Base-by-base conservation (phyloP, 2,113 vertebrate genomes). In the Shinisaurus crocodilurus region DNA sequence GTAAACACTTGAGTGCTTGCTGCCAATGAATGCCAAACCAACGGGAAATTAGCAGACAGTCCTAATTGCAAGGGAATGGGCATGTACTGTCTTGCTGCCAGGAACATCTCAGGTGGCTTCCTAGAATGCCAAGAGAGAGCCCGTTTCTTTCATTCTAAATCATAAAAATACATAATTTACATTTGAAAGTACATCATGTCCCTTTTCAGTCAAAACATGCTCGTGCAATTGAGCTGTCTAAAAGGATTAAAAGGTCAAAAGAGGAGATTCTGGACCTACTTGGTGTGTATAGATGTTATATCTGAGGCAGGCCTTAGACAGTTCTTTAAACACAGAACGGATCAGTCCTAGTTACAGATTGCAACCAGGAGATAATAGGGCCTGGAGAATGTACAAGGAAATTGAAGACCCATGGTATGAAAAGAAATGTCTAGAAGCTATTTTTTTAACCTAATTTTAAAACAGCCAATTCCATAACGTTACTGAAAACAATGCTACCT, bases 151-250 rank as follows among this genome's bases (percentile, higher is more conserved):
- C 69, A 27, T 93, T 91, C 88, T 88, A 82, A 84, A 57, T 72
- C 91, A 92, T 83, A 95, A 96, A 94, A 88, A 95, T 40, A 86
- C 86, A 89, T 77, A 76, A 91, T 93, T 96, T 92, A 93, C 86
- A 72, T 83, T 89, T 74, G 1, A 82, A 92, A 95, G 92, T 88
- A 94, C 90, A 90, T 92, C 79, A 82, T 86, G 93, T 92, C 89
- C 88, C 92, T 90, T 89, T 45, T 90, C 80, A 65, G 80, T 87
- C 85, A 90, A 90, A 45, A 45, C 90, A 89, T 93, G 57, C 69
- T 91, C 86, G 94, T 87, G 69, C 89, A 94, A 93, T 79, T 91
- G 92, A 93, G 87, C 79, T 94, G 91, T 88, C 92, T 91, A 90
- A 92, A 90, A 88, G 29, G 72, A 85, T 91, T 92, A 15, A 32